Base-by-base conservation (phyloP, 37 sponge, comb jelly and placozoan genomes). In the Hexactinellida sp. region DNA sequence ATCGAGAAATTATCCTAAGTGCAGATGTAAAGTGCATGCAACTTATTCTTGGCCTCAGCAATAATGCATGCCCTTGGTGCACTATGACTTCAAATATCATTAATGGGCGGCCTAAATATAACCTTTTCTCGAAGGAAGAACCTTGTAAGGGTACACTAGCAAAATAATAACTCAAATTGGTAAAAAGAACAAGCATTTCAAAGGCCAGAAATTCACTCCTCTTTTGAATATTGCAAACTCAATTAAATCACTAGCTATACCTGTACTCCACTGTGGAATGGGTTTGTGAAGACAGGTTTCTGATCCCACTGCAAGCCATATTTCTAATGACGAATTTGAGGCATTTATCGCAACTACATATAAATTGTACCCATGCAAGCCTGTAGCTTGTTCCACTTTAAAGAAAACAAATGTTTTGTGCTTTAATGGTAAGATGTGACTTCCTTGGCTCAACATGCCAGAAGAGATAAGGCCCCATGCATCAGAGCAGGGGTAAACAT, bases 51-150 rank as follows among this genome's bases (percentile, higher is more conserved):
- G 13, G 76, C 76, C 25, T 63, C 76, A 63, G 30, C 76, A 63
- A 63, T 63, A 63, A 63, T 63, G 76, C 76, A 63, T 63, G 76
- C 76, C 34, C 76, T 63, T 63, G 76, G 76, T 63, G 76, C 34
- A 47, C 34, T 23, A 63, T 63, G 25, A 63, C 76, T n/a, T 63
- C 76, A 63, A 63, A 63, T 23, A 28, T 63, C 30, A 63, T 63
- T 63, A 28, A 63, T 63, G 76, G 76, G 25, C 76, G 76, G 30
- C 76, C 76, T 63, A 63, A 23, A 63, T 63, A 47, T 47, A 47
- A 47, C 16, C 52, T 47, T 47, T 47, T 63, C 21, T 63, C 76
- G 25, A 63, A 32, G 13, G 76, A 63, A 63, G 76, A 28, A 63
- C 30, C 76, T 63, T 21, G 76, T 3, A 63, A 3, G 76, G 76